phyloP scores from a whole-genome alignment of 2,888 invertebrate genomes.

The Entomobrya multifasciata region DNA sequence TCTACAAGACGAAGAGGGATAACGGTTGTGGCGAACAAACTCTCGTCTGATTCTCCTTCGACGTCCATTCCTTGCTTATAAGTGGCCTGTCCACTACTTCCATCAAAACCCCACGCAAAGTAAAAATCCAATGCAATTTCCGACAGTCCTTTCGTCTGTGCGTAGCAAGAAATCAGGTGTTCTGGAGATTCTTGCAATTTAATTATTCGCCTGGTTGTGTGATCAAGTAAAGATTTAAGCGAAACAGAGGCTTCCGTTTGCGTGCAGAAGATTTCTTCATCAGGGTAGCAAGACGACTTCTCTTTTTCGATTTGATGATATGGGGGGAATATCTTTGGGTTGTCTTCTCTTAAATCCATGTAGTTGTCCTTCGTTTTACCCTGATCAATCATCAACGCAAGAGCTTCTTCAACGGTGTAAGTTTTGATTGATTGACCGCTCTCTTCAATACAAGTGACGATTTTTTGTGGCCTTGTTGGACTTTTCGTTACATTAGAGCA shows the following conservation, averaged over 20 bases:
- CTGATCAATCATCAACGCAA: slow-evolving; percentile 9
- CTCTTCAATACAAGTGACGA: too few species aligned
- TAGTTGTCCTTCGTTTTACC: not conserved
- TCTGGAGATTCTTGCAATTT: not conserved
- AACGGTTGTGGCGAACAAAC: slow-evolving; percentile 48
- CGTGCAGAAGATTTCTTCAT: not conserved
- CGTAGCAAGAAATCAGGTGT: not conserved
- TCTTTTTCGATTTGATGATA: slow-evolving; percentile 14
- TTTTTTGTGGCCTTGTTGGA: too few species aligned
- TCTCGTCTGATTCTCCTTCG: not conserved
- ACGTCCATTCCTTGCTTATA: slow-evolving; percentile 41
- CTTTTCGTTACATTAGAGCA: too few species aligned
- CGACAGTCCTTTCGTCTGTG: not conserved
- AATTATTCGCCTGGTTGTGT: slow-evolving; percentile 44
- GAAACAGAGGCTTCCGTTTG: slow-evolving; percentile 22
- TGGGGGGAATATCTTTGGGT: not conserved
- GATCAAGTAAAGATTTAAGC: slow-evolving; percentile 22
- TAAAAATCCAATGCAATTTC: not conserved
- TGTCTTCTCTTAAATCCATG: not conserved
- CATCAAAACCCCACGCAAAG: slow-evolving; percentile 57
- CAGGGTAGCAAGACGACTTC: slow-evolving; percentile 1
- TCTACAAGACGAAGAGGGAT: slow-evolving; percentile 37
- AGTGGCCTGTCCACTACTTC: slow-evolving; percentile 36
- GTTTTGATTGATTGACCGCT: too few species aligned
- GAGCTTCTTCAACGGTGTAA: slow-evolving; percentile 23